A percentile compares a stretch with the other conserved stretches of the same genome.
phyloP scores from a whole-genome alignment of 2,888 invertebrate species.

The Chesias legatella region DNA sequence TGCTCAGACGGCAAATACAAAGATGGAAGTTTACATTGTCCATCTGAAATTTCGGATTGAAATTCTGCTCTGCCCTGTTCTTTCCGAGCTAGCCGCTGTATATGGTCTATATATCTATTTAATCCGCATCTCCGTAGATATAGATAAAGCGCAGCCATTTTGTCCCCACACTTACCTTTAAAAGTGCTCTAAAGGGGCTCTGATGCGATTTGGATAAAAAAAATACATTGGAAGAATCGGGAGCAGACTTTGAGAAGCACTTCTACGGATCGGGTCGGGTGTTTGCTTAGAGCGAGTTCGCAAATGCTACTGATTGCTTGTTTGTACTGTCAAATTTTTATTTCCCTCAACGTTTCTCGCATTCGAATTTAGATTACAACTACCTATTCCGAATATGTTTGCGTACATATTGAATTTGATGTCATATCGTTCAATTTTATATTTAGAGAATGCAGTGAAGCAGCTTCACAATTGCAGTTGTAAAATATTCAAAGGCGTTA shows the following conservation, averaged over 20 bases:
- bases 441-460: slow-evolving; percentile 14
- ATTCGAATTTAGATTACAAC: slow-evolving; percentile 41
- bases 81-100: slow-evolving; percentile 8
- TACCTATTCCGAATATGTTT: slow-evolving; percentile 23
- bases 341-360: slow-evolving; percentile 47
- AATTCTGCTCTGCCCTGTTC: not conserved
- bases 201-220: slow-evolving; percentile 48
- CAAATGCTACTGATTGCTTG: slow-evolving; percentile 75
- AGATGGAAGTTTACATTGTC: too few relatives aligned
- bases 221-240: slow-evolving; percentile 51
- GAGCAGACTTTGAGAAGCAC: slow-evolving; percentile 64
- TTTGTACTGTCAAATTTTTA: slow-evolving; percentile 69
- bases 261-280: slow-evolving; percentile 41
- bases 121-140: slow-evolving; percentile 7
- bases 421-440: slow-evolving; percentile 16
- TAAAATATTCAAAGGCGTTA: slow-evolving; percentile 3
- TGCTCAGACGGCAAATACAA: too few relatives aligned
- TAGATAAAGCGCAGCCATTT: slow-evolving; percentile 25
- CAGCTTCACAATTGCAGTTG: slow-evolving; percentile 7
- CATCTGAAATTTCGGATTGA: too few relatives aligned
- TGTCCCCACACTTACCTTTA: slow-evolving; percentile 30
- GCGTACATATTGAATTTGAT: slow-evolving; percentile 15
- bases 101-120: slow-evolving; percentile 6
- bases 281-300: slow-evolving; percentile 64
- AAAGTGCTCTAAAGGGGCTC: slow-evolving; percentile 37